Evolutionary conservation across 2,888 invertebrate genomes (phyloP).

Genomic region (Caenorhabditis sp.): DNA sequence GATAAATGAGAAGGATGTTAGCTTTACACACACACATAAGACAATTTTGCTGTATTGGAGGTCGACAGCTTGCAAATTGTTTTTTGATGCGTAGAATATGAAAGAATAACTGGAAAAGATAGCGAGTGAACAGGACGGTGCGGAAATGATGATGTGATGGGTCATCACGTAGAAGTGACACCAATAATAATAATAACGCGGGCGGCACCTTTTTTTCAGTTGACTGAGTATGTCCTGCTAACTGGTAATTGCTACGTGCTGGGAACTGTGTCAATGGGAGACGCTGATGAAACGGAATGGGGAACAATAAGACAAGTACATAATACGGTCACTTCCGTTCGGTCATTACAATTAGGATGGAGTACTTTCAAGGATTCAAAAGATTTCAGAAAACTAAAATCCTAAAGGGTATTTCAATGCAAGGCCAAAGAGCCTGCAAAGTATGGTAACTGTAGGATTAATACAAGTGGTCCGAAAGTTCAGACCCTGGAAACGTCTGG

Average conservation of each 20-base stretch:
- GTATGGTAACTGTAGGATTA: too few species aligned
- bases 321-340: not conserved
- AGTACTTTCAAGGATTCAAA: too few species aligned
- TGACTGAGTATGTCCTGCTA: constrained; percentile 43
- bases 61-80: too few species aligned
- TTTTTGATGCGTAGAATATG: not conserved
- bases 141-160: constrained; percentile 10
- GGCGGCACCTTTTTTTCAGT: constrained; percentile 41
- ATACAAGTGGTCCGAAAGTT: too few species aligned
- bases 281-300: constrained; percentile 1
- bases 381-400: too few species aligned
- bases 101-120: not conserved
- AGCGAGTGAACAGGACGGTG: constrained; percentile 10
- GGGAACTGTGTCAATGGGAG: constrained; percentile 40
- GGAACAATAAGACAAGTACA: constrained; percentile 32
- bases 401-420: too few species aligned
- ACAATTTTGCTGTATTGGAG: too few species aligned
- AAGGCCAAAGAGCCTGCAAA: too few species aligned
- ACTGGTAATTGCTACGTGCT: constrained; percentile 50
- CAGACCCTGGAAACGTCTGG: too few species aligned
- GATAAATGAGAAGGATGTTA: not conserved
- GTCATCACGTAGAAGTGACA: constrained; percentile 23
- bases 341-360: not conserved
- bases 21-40: too few species aligned
- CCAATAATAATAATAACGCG: constrained; percentile 30